Conservation (phyloP, 2,888 invertebrate genomes). For the Ophion ellenae region DNA sequence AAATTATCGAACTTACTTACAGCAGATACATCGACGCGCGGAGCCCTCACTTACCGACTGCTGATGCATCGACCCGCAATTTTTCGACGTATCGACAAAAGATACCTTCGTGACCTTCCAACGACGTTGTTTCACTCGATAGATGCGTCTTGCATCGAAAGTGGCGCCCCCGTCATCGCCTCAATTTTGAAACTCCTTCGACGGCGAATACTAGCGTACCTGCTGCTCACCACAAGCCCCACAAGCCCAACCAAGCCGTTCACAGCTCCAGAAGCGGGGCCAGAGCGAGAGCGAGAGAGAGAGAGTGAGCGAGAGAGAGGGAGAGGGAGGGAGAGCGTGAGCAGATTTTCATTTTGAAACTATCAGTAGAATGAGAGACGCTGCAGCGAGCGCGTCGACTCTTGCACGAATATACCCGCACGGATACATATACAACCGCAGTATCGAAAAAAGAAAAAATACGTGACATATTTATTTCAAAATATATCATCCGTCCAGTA, state of each 20-base stretch:
- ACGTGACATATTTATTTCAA: neutral
- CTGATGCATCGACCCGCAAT: no score
- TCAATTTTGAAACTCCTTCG: neutral
- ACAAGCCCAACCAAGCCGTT: neutral
- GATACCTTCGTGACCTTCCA: neutral
- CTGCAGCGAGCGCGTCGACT: conserved; percentile 53
- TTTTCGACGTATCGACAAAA: neutral
- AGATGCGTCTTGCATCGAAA: neutral
- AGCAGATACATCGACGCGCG: no score
- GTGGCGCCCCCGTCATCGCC: conserved; percentile 28
- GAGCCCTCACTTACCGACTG: no score
- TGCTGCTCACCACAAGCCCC: neutral
- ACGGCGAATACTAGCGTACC: neutral
- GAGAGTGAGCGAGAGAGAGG: conserved; percentile 8
- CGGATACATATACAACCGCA: conserved; percentile 1
- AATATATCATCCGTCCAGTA: neutral
- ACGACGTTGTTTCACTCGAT: neutral
- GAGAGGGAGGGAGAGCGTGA: neutral
- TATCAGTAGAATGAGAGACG: conserved; percentile 60
- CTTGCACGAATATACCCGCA: conserved; percentile 20
- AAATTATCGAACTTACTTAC: no score
- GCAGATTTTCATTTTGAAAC: conserved; percentile 39
- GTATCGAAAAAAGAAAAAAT: neutral
- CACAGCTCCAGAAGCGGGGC: conserved; percentile 35
- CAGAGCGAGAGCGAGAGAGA: neutral